Percentiles rank a stretch among this genome's conserved stretches.
phyloP scores from a whole-genome alignment of 92 coral and sea anemone genomes.

The Micromussa lordhowensis region DNA sequence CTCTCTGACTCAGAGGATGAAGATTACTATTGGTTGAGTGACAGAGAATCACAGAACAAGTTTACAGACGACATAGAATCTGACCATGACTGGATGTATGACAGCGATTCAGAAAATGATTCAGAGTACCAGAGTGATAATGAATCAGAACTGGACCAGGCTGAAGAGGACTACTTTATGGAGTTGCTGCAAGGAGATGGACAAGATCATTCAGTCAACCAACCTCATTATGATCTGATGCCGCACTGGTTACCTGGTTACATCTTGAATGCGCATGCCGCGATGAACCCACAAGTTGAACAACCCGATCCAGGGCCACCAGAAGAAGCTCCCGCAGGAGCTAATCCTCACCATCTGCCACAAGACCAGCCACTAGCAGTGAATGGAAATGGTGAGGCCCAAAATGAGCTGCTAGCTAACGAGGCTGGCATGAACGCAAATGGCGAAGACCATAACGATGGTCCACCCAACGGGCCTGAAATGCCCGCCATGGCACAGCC shows the following conservation, averaged over 20 bases:
- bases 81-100: neutral
- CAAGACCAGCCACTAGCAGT: neutral
- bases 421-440: neutral
- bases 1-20: neutral
- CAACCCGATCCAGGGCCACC: neutral
- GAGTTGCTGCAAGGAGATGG: too few relatives aligned
- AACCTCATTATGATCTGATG: neutral
- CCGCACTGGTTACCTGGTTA: neutral
- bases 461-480: neutral
- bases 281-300: neutral
- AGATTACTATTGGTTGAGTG: neutral
- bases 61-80: neutral
- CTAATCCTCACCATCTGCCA: neutral
- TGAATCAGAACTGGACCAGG: neutral
- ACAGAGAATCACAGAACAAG: neutral
- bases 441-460: neutral
- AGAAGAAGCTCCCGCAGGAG: conserved; percentile 11
- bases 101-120: neutral
- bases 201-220: neutral
- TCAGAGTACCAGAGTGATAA: neutral
- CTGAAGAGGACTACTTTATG: conserved; percentile 2
- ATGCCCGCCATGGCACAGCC: neutral
- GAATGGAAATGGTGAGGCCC: neutral
- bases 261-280: neutral
- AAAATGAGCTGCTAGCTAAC: neutral